These are phyloP conservation scores for Chrysochloris asiatica DNA, from an alignment of 2,113 vertebrate species.

Conservation along the genomic window DNA sequence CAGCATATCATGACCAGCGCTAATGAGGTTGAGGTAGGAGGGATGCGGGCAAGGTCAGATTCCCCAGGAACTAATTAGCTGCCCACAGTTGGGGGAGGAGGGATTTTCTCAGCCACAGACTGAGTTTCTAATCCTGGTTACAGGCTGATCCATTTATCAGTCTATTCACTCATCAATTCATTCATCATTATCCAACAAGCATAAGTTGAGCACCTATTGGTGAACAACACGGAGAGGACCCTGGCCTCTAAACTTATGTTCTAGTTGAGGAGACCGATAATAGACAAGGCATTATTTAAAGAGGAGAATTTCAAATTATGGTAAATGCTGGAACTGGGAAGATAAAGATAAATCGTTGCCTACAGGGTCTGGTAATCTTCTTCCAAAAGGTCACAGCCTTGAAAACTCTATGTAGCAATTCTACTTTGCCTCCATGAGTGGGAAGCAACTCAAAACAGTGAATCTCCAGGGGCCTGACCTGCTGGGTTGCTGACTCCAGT, in stretches of 20 bases:
- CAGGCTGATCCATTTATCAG: background rate
- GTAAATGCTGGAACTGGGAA: background rate
- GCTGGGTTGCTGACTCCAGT: background rate
- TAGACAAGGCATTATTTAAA: background rate
- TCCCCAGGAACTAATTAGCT: constrained; percentile 74
- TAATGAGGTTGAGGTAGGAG: constrained; percentile 58
- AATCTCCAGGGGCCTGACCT: background rate
- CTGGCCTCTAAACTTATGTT: background rate
- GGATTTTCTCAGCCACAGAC: constrained; percentile 42
- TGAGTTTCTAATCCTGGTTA: background rate
- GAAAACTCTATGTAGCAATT: background rate
- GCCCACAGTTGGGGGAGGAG: constrained; percentile 22
- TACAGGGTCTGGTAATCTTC: background rate
- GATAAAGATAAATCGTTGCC: background rate
- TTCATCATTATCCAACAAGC: background rate
- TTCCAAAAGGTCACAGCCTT: background rate
- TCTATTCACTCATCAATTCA: background rate
- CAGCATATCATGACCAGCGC: constrained; percentile 28
- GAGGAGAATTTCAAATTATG: background rate
- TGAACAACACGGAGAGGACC: background rate
- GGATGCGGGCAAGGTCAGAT: constrained; percentile 67
- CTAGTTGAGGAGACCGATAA: background rate
- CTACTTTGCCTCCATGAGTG: background rate
- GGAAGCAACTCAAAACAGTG: background rate
- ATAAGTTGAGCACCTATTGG: background rate